Conservation (phyloP, 2,113 vertebrate genomes). For the Mormoops blainvillei region DNA sequence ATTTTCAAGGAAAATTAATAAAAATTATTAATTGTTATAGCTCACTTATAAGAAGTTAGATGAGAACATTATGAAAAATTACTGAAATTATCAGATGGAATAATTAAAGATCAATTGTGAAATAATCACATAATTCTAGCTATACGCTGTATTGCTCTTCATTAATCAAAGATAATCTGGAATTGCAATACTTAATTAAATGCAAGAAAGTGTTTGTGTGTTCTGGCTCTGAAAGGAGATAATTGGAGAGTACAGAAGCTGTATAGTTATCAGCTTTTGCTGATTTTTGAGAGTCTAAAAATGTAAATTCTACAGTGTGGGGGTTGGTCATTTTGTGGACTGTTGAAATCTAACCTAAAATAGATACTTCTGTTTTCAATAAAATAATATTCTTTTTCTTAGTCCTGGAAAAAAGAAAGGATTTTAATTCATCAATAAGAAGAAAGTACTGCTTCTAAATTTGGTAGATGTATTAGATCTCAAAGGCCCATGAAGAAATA, state of each 20-base stretch:
- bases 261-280: slow-evolving; percentile 48
- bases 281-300: slow-evolving; percentile 54
- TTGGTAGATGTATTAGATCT: not conserved
- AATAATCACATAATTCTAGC: slow-evolving; percentile 77
- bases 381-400: not conserved
- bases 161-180: slow-evolving; percentile 77
- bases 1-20: slow-evolving; percentile 72
- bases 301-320: not conserved
- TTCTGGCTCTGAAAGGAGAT: slow-evolving; percentile 68
- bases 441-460: not conserved
- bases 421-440: not conserved
- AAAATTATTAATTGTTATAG: slow-evolving; percentile 75
- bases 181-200: slow-evolving; percentile 76
- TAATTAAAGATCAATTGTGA: slow-evolving; percentile 78
- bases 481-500: not conserved
- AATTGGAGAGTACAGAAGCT: slow-evolving; percentile 66
- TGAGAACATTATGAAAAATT: slow-evolving; percentile 75
- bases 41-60: slow-evolving; percentile 69
- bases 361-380: not conserved
- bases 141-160: slow-evolving; percentile 71
- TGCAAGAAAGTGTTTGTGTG: slow-evolving; percentile 75
- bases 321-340: not conserved
- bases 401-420: not conserved
- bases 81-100: slow-evolving; percentile 75
- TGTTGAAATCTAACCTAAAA: not conserved